Evolutionary conservation across 2,797 vertebrate species (phyloP).

Genomic region (Cyprinella venusta): DNA sequence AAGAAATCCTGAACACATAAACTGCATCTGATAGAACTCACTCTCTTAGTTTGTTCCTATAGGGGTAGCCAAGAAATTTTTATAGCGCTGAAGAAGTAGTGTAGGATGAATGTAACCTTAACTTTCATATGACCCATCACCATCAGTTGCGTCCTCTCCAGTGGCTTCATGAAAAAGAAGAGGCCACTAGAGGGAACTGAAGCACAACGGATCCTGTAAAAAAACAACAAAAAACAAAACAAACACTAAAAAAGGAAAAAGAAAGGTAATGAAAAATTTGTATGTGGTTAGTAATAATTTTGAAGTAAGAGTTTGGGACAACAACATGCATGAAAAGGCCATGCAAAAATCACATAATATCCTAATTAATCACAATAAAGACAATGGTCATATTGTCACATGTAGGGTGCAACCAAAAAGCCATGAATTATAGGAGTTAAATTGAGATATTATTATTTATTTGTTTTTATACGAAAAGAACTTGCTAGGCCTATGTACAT

Average conservation of each 20-base stretch:
- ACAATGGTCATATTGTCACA: no score
- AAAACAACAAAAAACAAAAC: background rate
- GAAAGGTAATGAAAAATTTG: background rate
- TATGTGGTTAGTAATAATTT: background rate
- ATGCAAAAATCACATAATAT: background rate
- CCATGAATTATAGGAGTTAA: background rate
- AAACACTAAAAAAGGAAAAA: background rate
- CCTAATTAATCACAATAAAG: background rate
- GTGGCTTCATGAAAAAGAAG: background rate
- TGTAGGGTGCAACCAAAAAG: background rate
- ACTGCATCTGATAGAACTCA: no score
- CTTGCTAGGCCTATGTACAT: background rate
- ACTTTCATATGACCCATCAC: no score
- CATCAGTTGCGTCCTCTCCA: no score
- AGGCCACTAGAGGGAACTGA: constrained; percentile 3
- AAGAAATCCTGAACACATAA: no score
- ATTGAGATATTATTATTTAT: background rate
- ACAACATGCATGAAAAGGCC: background rate
- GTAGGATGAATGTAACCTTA: no score
- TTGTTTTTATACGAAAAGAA: background rate
- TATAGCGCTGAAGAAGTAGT: no score
- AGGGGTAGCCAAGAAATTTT: no score
- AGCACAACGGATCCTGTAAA: background rate
- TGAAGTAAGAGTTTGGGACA: no score
- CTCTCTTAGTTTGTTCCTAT: no score